A percentile compares a stretch with the other conserved stretches of the same genome.
These are phyloP conservation scores for Lordiphosa stackelbergi DNA, from an alignment of 1,140 invertebrate species.

Conservation along the genomic window DNA sequence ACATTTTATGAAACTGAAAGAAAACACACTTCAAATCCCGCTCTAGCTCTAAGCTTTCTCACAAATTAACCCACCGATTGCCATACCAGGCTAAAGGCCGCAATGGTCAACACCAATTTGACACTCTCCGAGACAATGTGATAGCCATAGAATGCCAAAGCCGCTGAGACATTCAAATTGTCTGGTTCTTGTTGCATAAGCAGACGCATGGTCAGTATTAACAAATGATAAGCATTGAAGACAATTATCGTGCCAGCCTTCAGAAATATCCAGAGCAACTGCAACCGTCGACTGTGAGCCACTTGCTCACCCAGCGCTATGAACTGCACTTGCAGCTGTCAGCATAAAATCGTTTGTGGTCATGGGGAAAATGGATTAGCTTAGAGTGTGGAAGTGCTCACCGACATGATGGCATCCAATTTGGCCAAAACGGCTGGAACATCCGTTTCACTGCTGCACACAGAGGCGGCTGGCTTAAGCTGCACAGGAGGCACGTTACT, in stretches of 20 bases:
- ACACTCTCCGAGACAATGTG: slow-evolving; percentile 21
- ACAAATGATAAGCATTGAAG: slow-evolving; percentile 38
- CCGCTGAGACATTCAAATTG: slow-evolving; percentile 13
- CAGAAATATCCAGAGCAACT: slow-evolving; percentile 28
- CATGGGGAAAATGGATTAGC: not conserved
- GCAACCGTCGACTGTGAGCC: slow-evolving; percentile 19
- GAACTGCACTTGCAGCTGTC: slow-evolving; percentile 31
- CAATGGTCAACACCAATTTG: slow-evolving; percentile 21
- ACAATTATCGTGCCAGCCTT: slow-evolving; percentile 20
- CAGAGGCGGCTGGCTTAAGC: not conserved
- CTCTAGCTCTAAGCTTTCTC: not conserved
- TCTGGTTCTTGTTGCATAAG: slow-evolving; percentile 5
- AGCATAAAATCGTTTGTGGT: not conserved
- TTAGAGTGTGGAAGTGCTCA: not conserved
- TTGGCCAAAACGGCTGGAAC: slow-evolving; percentile 13
- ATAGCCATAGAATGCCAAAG: slow-evolving; percentile 33
- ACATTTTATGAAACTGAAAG: slow-evolving; percentile 2
- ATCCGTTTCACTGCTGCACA: slow-evolving; percentile 1
- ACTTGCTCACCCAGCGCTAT: slow-evolving; percentile 25
- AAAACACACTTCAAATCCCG: not conserved
- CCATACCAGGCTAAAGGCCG: slow-evolving; percentile 16
- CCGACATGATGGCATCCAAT: slow-evolving; percentile 25
- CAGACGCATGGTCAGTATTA: slow-evolving; percentile 27
- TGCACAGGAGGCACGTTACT: not conserved
- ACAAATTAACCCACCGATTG: slow-evolving; percentile 22